Base-by-base conservation (phyloP, 2,888 invertebrate species). In the Furcula furcula region DNA sequence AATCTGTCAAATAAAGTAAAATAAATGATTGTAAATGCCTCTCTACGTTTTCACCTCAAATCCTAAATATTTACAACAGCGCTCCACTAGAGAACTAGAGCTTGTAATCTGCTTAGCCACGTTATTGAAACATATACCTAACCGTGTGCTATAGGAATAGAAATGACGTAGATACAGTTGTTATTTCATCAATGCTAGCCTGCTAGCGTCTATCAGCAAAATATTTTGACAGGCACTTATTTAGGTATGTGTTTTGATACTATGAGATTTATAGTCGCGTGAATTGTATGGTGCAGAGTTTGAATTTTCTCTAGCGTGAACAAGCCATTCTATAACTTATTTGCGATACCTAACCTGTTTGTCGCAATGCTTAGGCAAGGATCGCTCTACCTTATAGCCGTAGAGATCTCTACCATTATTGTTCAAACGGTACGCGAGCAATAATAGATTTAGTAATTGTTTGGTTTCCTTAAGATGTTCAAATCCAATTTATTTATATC, bases 151-250 rank as follows among this genome's bases (percentile, higher is more conserved):
- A 43, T 54, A 44, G 41, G 54, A 65, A 63, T 60, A 64, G 64
- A 51, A 56, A 58, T 78, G 76, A 77, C 76, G 76, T 61, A 69
- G 53, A 10, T 9, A n/a, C n/a, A 7, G 34, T 40, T 40, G 52
- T 59, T 74, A 72, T 72, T 73, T 67, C 47, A 48, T 48, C 29
- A 37, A 55, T 45, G 43, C n/a, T n/a, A n/a, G n/a, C n/a, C n/a
- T 40, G 31, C 45, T 53, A 45, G 55, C 41, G 51, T 57, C 57
- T 60, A 53, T 56, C 42, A 37, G 44, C 56, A 45, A 55, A 58
- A 67, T 60, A 61, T 68, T 61, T 61, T 42, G 47, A 55, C 46
- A 46, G 51, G 46, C 51, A 55, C 45, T 66, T 42, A 46, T 37
- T 29, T n/a, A n/a, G n/a, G n/a, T n/a, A n/a, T 23, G 29, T 50